Percentiles rank a stretch among this genome's conserved stretches.
Conservation (phyloP, 37 sponge, comb jelly and placozoan species). For the Bolinopsis microptera region DNA sequence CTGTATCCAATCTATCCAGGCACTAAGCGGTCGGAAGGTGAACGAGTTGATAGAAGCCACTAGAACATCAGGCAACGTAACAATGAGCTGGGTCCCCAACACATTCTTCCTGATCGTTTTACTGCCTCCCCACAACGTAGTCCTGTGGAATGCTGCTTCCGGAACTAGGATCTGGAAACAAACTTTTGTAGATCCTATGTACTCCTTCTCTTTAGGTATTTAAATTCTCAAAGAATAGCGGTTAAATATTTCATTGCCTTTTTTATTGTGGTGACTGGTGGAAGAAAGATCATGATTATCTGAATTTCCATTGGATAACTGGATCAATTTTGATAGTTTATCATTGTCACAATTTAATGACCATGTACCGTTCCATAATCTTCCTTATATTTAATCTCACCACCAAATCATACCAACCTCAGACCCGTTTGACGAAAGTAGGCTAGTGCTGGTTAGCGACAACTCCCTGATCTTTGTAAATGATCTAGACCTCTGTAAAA, state of each 20-base stretch:
- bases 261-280: no score
- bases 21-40: not conserved
- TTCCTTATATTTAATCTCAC: no score
- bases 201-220: conserved; percentile 23
- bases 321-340: no score
- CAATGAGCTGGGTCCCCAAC: conserved; percentile 36
- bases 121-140: conserved; percentile 45
- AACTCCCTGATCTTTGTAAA: conserved; percentile 17
- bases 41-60: conserved; percentile 20
- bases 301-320: no score
- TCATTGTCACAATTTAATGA: no score
- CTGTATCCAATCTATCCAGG: no score
- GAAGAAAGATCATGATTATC: no score
- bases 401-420: no score
- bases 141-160: conserved; percentile 65
- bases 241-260: not conserved
- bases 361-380: no score
- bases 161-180: conserved; percentile 54
- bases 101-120: conserved; percentile 45
- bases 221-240: not conserved
- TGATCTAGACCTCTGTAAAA: not conserved
- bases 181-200: conserved; percentile 34
- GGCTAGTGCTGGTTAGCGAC: not conserved
- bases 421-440: conserved; percentile 64
- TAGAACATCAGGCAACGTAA: conserved; percentile 16